Evolutionary conservation across 2,113 vertebrate species (phyloP), one percentile per base, ranked within the genome.

Genomic region (Hippocampus barbouri): DNA sequence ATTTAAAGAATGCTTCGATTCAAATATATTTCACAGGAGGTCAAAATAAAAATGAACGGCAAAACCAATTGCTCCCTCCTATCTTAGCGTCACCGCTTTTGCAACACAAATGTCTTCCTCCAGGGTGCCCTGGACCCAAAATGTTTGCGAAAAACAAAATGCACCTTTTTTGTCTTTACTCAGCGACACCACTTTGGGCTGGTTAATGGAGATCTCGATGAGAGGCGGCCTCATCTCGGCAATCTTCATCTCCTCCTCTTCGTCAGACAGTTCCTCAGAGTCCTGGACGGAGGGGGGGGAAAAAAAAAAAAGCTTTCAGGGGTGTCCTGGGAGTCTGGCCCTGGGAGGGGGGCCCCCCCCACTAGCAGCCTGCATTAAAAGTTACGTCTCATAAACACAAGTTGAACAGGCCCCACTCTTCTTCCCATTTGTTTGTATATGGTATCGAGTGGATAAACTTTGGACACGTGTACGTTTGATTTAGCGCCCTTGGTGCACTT

Each of bases 171-270:
- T 98, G 84, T 94, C 97, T 78, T 92, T 99, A 90, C 94, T 93
- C 77, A 99, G 90, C 68, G 95, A 96, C 89, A 99, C 95, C 11
- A 98, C 95, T 95, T 98, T 98, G 5, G 97, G 97, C 85, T 98
- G 96, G 83, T 97, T 98, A 86, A 98, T 96, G 65, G 97, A 96
- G 7, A 95, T 95, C 93, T 98, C 96, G 78, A 98, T 98, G 74
- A 99, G 92, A 0, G 97, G 97, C 4, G 97, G 97, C 70, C 96
- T 88, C 95, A 98, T 95, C 91, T 98, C 96, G 10, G 96, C 97
- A 66, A 98, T 94, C 89, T 97, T 98, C 97, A 99, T 99, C 87
- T 97, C 96, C 20, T 91, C 96, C 85, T 98, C 97, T 85, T 98
- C 97, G 75, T 95, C 97, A 16, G 96, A 96, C 18, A 98, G 92